Evolutionary conservation across 2,113 vertebrate species (phyloP), one percentile per base, ranked within the genome.

Genomic region (Tupaia tana): DNA sequence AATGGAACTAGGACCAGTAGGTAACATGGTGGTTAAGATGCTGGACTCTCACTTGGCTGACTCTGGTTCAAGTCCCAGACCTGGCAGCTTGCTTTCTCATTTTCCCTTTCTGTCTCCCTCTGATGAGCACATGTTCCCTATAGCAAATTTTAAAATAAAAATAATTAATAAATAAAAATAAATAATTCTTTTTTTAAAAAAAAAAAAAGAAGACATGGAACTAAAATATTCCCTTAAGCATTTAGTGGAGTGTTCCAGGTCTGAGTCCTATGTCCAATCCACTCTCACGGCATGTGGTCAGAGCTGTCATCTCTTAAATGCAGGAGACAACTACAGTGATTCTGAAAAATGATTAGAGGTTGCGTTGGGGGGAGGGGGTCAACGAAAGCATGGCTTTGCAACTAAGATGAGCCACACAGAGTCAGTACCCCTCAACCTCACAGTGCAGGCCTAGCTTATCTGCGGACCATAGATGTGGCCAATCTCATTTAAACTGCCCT

Each of bases 301-400:
- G 66, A 93, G 54, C 5, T 59, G 61, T 56, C 54, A 70, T 24
- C 34, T n/a, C 14, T 27, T 82, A 9, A 54, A 4, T 10, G 18
- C 43, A 58, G 31, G 16, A 75, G 25, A 73, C 14, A 71, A 31
- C 16, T 31, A n/a, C n/a, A 12, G 34, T 71, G 25, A 79, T 56
- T 79, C 71, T n/a, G 20, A 63, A 59, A 31, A 79, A 31, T 52
- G 59, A 12, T 9, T 15, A 19, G 22, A 43, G 19, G 2, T 8
- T 8, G 8, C 20, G 25, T 6, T 6, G 25, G 7, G 3, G 12
- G 25, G 8, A 20, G 7, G 3, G 12, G 25, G n/a, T 15, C 15
- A n/a, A 52, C 9, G 9, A 43, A 34, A 18, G 4, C 59, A 9
- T 9, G 18, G 19, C 34, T 91, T 58, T 78, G 54, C 34, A 58